phyloP scores from a whole-genome alignment of 1,140 invertebrate species.

The Drosophila albomicans region DNA sequence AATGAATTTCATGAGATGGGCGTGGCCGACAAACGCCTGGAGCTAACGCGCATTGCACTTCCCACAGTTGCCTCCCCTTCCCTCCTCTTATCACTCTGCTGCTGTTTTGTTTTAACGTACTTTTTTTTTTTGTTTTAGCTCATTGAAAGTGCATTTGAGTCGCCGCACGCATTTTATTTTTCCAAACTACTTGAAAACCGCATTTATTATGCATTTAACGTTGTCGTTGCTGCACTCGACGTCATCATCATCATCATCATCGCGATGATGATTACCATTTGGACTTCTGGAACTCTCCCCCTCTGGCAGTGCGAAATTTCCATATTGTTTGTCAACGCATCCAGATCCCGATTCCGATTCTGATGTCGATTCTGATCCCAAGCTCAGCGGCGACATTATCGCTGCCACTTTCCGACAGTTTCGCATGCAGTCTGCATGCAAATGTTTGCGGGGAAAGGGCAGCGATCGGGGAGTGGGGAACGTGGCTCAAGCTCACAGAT shows the following conservation, averaged over 20 bases:
- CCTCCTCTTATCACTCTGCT: constrained; percentile 9
- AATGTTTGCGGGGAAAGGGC: constrained; percentile 44
- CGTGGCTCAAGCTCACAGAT: constrained; percentile 59
- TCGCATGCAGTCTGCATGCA: constrained; percentile 79
- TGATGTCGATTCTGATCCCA: constrained; percentile 38
- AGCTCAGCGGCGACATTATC: constrained; percentile 53
- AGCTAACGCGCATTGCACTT: constrained; percentile 32
- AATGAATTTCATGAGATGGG: constrained; percentile 50
- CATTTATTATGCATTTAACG: constrained; percentile 83
- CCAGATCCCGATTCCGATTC: constrained; percentile 40
- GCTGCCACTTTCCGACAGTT: constrained; percentile 44
- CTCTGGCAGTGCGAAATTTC: constrained; percentile 56
- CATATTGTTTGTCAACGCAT: constrained; percentile 79
- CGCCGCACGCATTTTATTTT: constrained; percentile 73
- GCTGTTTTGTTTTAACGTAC: constrained; percentile 17
- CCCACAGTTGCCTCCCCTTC: constrained; percentile 16
- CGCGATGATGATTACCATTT: constrained; percentile 55
- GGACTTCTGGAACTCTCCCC: constrained; percentile 9
- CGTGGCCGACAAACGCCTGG: constrained; percentile 23
- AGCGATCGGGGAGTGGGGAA: constrained; percentile 19
- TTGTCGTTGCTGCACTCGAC: constrained; percentile 42
- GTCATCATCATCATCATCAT: neutral
- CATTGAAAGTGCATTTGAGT: constrained; percentile 78
- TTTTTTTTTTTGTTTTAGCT: constrained; percentile 66
- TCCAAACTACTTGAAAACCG: constrained; percentile 65